Conservation (phyloP, 2,113 vertebrate genomes). For the Leuciscus idus region DNA sequence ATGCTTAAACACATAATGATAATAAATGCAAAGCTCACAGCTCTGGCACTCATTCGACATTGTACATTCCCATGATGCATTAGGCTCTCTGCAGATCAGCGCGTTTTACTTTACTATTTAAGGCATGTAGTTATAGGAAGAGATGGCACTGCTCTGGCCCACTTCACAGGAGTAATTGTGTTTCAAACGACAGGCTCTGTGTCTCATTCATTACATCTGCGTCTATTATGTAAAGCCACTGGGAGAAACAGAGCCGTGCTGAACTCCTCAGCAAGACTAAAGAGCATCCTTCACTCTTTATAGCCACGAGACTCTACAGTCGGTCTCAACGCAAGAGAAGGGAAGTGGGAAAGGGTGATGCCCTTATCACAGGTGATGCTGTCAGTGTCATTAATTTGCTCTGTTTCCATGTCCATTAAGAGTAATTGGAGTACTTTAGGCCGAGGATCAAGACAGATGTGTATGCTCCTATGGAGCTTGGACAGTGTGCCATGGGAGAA, state of each 20-base stretch:
- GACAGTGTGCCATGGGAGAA: slow-evolving; percentile 42
- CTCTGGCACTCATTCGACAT: slow-evolving; percentile 64
- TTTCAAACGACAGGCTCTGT: slow-evolving; percentile 25
- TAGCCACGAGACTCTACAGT: slow-evolving; percentile 2
- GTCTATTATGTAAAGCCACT: slow-evolving; percentile 14
- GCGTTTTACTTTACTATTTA: slow-evolving; percentile 53
- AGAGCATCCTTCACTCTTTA: slow-evolving; percentile 25
- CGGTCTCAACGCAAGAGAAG: slow-evolving; percentile 4
- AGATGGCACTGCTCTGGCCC: neutral
- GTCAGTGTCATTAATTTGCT: slow-evolving; percentile 36
- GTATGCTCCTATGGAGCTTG: slow-evolving; percentile 45
- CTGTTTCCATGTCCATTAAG: slow-evolving; percentile 55
- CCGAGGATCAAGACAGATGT: slow-evolving; percentile 45
- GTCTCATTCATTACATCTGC: slow-evolving; percentile 17
- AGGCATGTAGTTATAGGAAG: slow-evolving; percentile 48
- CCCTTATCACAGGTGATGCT: neutral
- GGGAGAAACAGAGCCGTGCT: neutral
- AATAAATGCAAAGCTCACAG: slow-evolving; percentile 68
- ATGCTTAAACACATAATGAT: slow-evolving; percentile 63
- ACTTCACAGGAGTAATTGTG: slow-evolving; percentile 30
- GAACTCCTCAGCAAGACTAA: slow-evolving; percentile 9
- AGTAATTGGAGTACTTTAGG: slow-evolving; percentile 47
- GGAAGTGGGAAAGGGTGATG: neutral
- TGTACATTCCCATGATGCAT: slow-evolving; percentile 67
- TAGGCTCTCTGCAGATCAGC: slow-evolving; percentile 56